Evolutionary conservation across 2,888 invertebrate species (phyloP), one percentile per base, ranked within the genome.

Genomic region (Hydropsyche betteni): DNA sequence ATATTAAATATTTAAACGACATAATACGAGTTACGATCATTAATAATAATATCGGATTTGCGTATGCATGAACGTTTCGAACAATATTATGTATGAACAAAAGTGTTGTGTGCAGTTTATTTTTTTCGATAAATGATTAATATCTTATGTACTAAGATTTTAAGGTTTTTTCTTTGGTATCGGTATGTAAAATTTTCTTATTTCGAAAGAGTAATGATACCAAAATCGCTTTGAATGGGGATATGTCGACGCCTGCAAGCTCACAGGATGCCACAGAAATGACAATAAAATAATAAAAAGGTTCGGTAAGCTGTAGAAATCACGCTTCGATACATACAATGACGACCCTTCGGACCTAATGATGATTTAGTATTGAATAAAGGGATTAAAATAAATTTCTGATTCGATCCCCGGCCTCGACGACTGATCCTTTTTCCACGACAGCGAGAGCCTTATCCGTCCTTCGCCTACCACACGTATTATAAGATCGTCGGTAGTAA

Each of bases 341-440:
- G 72, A 72, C 72, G 74, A 69, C 74, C 69, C 75, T 73, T 72
- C 68, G 75, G 44, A 64, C 73, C 78, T 78, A 78, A 78, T 78
- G 78, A 78, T 78, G 78, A 78, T 78, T 78, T 78, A 78, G 71
- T 76, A 78, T 78, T 78, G 76, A 76, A 76, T 78, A 72, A 76
- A 64, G 68, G 74, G 74, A 74, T 76, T 74, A 78, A 64, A 72
- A 78, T 78, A 78, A 78, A 78, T 76, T 69, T 75, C 76, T 64
- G 73, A 78, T 78, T 78, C 78, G 78, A 78, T 74, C 69, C 76
- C 51, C 61, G 53, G 73, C 70, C 70, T 51, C 55, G 55, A 61
- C 55, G 72, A 72, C 58, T 72, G 34, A 58, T 72, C 72, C 72
- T 72, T 70, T 70, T 70, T 51, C 70, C 70, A 51, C 64, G 64